Conservation (phyloP, 1,140 invertebrate species). For the Aporrectodea caliginosa region DNA sequence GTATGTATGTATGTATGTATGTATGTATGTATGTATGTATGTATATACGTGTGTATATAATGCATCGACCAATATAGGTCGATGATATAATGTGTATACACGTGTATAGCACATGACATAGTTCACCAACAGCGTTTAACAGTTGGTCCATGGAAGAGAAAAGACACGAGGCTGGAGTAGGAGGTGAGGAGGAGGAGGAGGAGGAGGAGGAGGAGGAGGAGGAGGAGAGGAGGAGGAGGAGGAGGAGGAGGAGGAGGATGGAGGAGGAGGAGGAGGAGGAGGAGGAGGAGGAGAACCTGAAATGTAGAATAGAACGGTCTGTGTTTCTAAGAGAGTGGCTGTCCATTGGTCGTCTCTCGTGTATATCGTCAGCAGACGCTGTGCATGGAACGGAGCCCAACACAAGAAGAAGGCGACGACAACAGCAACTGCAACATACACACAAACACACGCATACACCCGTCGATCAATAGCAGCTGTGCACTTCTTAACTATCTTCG, state of each 20-base stretch:
- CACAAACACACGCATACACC: too few relatives aligned
- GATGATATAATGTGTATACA: too few relatives aligned
- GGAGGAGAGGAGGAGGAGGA: background rate
- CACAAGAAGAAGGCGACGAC: constrained; percentile 88
- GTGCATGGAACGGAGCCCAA: constrained; percentile 88
- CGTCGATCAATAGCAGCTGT: too few relatives aligned
- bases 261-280: background rate
- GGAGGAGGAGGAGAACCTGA: constrained; percentile 37
- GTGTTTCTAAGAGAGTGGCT: constrained; percentile 33
- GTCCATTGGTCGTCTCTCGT: constrained; percentile 37
- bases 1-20: too few relatives aligned
- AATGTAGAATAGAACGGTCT: constrained; percentile 43
- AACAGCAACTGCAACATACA: constrained; percentile 73
- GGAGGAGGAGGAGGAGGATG: background rate
- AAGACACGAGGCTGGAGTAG: too few relatives aligned
- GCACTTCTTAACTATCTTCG: too few relatives aligned
- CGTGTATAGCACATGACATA: too few relatives aligned
- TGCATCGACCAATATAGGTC: too few relatives aligned
- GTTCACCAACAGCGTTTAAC: too few relatives aligned
- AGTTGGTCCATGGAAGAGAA: too few relatives aligned
- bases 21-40: too few relatives aligned
- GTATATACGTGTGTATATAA: too few relatives aligned
- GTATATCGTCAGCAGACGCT: constrained; percentile 76
- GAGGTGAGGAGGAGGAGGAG: background rate
- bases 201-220: background rate